Base-by-base conservation (phyloP, 2,888 invertebrate species). In the Anagyrus pseudococci region DNA sequence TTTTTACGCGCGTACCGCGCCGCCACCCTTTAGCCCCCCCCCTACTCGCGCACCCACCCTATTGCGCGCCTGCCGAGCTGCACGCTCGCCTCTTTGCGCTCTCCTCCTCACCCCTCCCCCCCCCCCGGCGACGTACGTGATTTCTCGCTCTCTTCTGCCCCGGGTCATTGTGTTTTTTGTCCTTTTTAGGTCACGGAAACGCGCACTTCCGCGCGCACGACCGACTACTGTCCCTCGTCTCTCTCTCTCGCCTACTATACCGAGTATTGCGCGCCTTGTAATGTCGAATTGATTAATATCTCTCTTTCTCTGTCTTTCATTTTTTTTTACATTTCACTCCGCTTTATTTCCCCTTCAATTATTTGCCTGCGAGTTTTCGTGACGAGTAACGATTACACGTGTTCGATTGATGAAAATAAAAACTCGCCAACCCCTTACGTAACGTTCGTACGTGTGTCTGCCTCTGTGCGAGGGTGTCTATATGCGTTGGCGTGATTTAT, bases 181-280 rank as follows among this genome's bases (percentile, higher is more conserved):
- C 22, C 17, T 49, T 64, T 64, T 58, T 54, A 59, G 64, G 64
- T 55, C 64, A 59, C 49, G 33, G 26, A 49, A 58, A 40, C 53
- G 10, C 23, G 25, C 13, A 37, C 53, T 52, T 22, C 20, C 41
- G n/a, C 7, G 2, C 17, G 43, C 48, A 50, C 20, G 49, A 6
- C n/a, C n/a, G n/a, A n/a, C n/a, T n/a, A n/a, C n/a, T n/a, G n/a
- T n/a, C n/a, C n/a, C n/a, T n/a, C n/a, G n/a, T n/a, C n/a, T n/a
- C n/a, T n/a, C n/a, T n/a, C n/a, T n/a, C n/a, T n/a, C n/a, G n/a
- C n/a, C n/a, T n/a, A n/a, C n/a, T n/a, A n/a, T n/a, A n/a, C n/a
- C n/a, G n/a, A n/a, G n/a, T n/a, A 33, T 19, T 19, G 29, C 49
- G 10, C 73, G 77, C 76, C 77, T 65, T 25, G 20, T 15, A 22